These are phyloP conservation scores for Dioctria linearis DNA, from an alignment of 2,888 invertebrate species.

Conservation along the genomic window DNA sequence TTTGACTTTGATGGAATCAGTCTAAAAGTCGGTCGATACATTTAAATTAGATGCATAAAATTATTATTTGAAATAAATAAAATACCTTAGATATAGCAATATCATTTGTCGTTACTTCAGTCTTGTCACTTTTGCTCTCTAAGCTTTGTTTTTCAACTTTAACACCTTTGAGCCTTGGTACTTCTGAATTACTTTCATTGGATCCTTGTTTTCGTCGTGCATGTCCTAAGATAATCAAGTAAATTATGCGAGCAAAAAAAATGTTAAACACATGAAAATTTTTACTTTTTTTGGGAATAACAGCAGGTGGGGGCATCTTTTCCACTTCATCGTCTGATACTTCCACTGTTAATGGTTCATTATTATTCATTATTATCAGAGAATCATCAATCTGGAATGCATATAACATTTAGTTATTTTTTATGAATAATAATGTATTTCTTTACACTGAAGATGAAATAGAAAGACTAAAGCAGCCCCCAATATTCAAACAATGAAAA, in stretches of 20 bases:
- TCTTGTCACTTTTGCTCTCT: not conserved
- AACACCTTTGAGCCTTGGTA: not conserved
- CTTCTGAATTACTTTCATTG: constrained; percentile 24
- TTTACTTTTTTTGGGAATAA: constrained; percentile 54
- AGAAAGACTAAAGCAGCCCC: too few relatives aligned
- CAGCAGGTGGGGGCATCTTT: constrained; percentile 57
- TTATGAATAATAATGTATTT: too few relatives aligned
- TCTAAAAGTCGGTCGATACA: not conserved
- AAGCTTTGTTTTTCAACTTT: constrained; percentile 47
- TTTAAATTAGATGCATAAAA: not conserved
- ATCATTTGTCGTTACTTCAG: not conserved
- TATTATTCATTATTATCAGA: constrained; percentile 38
- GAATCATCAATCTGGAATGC: constrained; percentile 53
- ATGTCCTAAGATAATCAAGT: constrained; percentile 36
- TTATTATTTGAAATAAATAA: not conserved
- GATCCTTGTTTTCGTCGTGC: constrained; percentile 42
- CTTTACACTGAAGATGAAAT: too few relatives aligned
- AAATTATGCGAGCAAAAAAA: constrained; percentile 58
- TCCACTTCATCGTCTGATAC: constrained; percentile 56
- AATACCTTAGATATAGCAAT: not conserved
- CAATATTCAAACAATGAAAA: too few relatives aligned
- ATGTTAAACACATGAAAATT: not conserved
- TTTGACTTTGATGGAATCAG: not conserved
- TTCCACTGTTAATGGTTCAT: constrained; percentile 31
- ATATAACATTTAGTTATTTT: too few relatives aligned